phyloP scores from a whole-genome alignment of 2,797 vertebrate species.

The Psittacula echo region DNA sequence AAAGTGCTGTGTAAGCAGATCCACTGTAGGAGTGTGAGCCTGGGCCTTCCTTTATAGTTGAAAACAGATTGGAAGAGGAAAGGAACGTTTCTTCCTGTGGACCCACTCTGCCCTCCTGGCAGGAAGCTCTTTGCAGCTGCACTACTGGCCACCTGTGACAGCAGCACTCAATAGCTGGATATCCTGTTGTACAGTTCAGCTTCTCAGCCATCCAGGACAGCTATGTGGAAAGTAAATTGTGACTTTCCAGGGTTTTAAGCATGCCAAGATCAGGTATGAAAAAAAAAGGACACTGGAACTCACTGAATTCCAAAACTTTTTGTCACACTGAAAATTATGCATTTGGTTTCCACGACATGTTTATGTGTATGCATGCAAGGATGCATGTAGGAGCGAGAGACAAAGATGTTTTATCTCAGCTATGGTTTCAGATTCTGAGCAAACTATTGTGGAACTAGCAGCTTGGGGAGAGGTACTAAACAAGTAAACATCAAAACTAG shows the following conservation, averaged over 20 bases:
- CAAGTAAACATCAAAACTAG: background rate
- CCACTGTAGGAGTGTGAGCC: background rate
- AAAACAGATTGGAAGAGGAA: slow-evolving; percentile 81
- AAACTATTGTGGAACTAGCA: background rate
- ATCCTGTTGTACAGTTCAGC: slow-evolving; percentile 83
- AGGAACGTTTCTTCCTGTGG: slow-evolving; percentile 83
- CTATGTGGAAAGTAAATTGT: slow-evolving; percentile 69
- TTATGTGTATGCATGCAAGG: background rate
- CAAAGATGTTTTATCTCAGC: background rate
- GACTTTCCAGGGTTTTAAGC: slow-evolving; percentile 80
- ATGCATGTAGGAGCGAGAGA: background rate
- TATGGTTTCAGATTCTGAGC: background rate
- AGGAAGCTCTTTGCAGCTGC: slow-evolving; percentile 86
- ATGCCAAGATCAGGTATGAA: slow-evolving; percentile 67
- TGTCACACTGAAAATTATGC: background rate
- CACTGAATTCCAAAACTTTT: slow-evolving; percentile 26
- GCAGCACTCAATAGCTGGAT: slow-evolving; percentile 88
- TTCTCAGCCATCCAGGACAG: slow-evolving; percentile 70
- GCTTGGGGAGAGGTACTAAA: background rate
- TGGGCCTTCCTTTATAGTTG: slow-evolving; percentile 70
- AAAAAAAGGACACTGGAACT: slow-evolving; percentile 37
- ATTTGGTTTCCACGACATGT: slow-evolving; percentile 5
- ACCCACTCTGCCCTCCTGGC: slow-evolving; percentile 76
- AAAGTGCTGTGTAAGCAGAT: slow-evolving; percentile 75
- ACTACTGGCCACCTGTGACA: slow-evolving; percentile 82